Evolutionary conservation across 2,113 vertebrate genomes (phyloP).

Genomic region (Heloderma charlesbogerti): DNA sequence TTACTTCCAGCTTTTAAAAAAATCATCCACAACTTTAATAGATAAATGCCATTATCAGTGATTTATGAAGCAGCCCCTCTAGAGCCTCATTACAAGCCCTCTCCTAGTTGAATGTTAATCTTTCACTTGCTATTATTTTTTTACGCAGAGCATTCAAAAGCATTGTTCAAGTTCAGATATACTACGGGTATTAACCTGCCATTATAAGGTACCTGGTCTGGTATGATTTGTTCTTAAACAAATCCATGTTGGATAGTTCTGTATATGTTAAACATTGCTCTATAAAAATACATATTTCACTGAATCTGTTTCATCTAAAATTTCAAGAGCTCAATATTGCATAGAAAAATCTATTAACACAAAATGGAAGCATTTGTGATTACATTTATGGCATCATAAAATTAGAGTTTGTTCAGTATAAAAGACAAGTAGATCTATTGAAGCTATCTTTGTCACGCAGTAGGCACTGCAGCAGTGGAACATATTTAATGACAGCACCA

Average conservation of each 20-base stretch:
- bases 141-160: background rate
- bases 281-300: constrained; percentile 3
- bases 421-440: constrained; percentile 44
- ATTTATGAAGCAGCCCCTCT: background rate
- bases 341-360: background rate
- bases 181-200: constrained; percentile 12
- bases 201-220: background rate
- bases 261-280: constrained; percentile 1
- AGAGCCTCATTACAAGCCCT: background rate
- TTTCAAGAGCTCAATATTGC: constrained; percentile 28
- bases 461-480: constrained; percentile 52
- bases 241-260: background rate
- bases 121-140: constrained; percentile 2
- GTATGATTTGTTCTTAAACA: constrained; percentile 12
- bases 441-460: constrained; percentile 60
- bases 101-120: background rate
- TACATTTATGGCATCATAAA: constrained; percentile 43
- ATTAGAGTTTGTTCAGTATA: constrained; percentile 30
- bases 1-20: background rate
- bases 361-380: constrained; percentile 34
- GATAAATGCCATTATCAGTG: background rate
- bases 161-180: constrained; percentile 1
- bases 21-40: constrained; percentile 1
- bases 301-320: constrained; percentile 28
- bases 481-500: constrained; percentile 59